Percentiles rank a stretch among this genome's conserved stretches.
Conservation (phyloP, 2,888 invertebrate genomes). For the Rutpela maculata region DNA sequence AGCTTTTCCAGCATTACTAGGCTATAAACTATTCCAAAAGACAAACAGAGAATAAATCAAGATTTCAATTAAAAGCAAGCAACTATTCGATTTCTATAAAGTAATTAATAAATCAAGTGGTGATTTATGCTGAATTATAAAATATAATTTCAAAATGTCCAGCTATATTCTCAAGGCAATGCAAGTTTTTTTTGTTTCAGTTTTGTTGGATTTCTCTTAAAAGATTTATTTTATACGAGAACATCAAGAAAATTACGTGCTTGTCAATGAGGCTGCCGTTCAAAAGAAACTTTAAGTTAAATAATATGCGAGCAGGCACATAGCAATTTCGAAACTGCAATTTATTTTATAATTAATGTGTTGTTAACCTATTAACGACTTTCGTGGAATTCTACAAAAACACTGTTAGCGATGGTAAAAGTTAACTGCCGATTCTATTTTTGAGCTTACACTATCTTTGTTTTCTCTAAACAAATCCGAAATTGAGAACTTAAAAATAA, state of each 20-base stretch:
- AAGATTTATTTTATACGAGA: slow-evolving; percentile 26
- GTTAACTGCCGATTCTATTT: slow-evolving; percentile 10
- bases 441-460: background rate
- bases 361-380: slow-evolving; percentile 8
- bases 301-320: slow-evolving; percentile 2
- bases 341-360: slow-evolving; percentile 12
- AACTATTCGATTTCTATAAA: slow-evolving; percentile 47
- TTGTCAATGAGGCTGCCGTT: background rate
- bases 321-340: slow-evolving; percentile 7
- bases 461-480: background rate
- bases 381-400: slow-evolving; percentile 13
- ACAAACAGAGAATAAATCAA: slow-evolving; percentile 52
- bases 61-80: slow-evolving; percentile 54
- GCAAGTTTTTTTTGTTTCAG: slow-evolving; percentile 21
- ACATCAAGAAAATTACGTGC: slow-evolving; percentile 1
- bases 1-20: slow-evolving; percentile 21
- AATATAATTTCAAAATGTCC: slow-evolving; percentile 48
- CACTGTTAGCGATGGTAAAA: background rate
- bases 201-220: slow-evolving; percentile 31
- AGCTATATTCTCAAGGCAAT: slow-evolving; percentile 3
- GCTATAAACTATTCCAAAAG: slow-evolving; percentile 46
- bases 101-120: slow-evolving; percentile 59
- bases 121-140: slow-evolving; percentile 58
- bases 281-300: slow-evolving; percentile 4
- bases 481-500: background rate